Evolutionary conservation across 2,888 invertebrate genomes (phyloP), one percentile per base, ranked within the genome.

Genomic region (Lydus trimaculatus): DNA sequence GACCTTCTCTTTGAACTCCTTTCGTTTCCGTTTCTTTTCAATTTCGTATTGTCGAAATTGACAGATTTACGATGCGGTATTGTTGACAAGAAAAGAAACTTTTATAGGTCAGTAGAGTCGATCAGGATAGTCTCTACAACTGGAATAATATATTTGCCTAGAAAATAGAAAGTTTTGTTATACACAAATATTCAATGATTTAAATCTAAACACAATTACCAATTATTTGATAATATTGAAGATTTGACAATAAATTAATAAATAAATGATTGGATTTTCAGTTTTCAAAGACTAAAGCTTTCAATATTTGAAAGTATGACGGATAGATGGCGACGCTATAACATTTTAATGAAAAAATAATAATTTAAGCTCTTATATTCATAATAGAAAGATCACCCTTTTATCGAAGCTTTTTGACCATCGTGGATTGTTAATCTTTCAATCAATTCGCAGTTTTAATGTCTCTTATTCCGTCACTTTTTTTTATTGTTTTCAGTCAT

Each of bases 91-190:
- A 20, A 48, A 36, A 48, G 48, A 48, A 48, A 48, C 48, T 48
- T 48, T 48, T 48, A 48, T 48, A 48, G 48, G 48, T 48, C 48
- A 48, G 48, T 48, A 48, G 48, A 48, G 23, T 48, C 17, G 43
- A 43, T 43, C 43, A 17, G 36, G 36, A 36, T 15, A 36, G 15
- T 15, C 4, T 36, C 1, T 36, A 31, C 8, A 5, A 9, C 31
- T 31, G 36, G 2, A 15, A 36, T 36, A 36, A 36, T 36, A 36
- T 15, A 36, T 36, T 36, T 9, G 36, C 15, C 5, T 6, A 2
- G 17, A 17, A 20, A 48, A 9, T 48, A 48, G 48, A 48, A 48
- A 48, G 48, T 48, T 48, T 43, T 33, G 33, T 33, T 33, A 33
- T 3, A 33, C 8, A 11, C 7, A 3, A 13, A 36, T 43, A 1